These are phyloP conservation scores for Smutsia gigantea DNA, from an alignment of 2,797 vertebrate genomes.

Conservation along the genomic window DNA sequence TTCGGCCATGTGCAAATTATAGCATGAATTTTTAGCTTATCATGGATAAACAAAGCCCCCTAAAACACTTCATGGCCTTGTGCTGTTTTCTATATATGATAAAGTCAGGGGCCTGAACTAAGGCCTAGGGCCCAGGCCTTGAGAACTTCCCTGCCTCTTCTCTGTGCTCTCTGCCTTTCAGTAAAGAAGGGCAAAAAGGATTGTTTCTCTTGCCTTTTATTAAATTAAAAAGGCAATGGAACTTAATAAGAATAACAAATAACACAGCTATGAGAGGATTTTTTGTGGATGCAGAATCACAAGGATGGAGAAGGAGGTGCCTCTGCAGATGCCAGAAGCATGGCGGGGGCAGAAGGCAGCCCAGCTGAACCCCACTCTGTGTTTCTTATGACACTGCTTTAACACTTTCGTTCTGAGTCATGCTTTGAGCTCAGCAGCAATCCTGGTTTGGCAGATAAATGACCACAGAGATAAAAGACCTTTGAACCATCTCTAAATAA, in stretches of 20 bases:
- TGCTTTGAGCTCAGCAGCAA: constrained; percentile 43
- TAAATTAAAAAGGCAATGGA: constrained; percentile 55
- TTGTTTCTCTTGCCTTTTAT: constrained; percentile 26
- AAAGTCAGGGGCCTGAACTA: not conserved
- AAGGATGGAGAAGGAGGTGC: not conserved
- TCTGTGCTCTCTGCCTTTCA: not conserved
- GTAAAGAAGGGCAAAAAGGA: not conserved
- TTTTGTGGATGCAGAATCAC: constrained; percentile 49
- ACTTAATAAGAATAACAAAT: constrained; percentile 34
- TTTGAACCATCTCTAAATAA: constrained; percentile 65
- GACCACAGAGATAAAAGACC: constrained; percentile 47
- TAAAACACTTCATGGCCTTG: not conserved
- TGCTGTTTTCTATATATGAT: not conserved
- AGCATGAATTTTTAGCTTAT: not conserved
- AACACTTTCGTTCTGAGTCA: constrained; percentile 65
- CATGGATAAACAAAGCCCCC: not conserved
- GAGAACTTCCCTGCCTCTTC: not conserved
- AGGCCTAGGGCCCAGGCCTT: not conserved
- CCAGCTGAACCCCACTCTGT: not conserved
- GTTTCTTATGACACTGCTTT: constrained; percentile 12
- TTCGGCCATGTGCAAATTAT: not conserved
- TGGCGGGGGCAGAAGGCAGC: not conserved
- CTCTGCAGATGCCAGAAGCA: constrained; percentile 29
- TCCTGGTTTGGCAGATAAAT: constrained; percentile 49
- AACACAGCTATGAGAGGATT: not conserved